These are phyloP conservation scores for Ictalurus punctatus DNA, from an alignment of 2,113 vertebrate genomes.

Conservation along the genomic window DNA sequence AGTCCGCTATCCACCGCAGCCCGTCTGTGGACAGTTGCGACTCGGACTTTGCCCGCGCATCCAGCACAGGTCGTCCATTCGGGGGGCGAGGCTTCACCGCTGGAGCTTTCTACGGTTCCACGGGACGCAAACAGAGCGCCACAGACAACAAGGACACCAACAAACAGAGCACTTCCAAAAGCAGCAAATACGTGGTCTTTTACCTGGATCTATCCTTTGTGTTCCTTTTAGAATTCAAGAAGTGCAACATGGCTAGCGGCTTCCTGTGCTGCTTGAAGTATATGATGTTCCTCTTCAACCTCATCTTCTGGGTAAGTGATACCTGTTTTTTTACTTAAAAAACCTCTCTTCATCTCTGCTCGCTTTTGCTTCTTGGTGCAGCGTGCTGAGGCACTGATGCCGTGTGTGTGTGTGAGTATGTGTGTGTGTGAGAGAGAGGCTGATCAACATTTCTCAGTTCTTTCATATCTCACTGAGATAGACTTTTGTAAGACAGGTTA, in stretches of 20 bases:
- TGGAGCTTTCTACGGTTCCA: conserved; percentile 94
- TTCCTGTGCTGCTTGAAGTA: conserved; percentile 99
- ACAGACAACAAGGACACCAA: conserved; percentile 73
- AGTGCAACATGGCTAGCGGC: conserved; percentile 99
- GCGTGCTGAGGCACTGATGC: not conserved
- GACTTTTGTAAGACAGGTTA: not conserved
- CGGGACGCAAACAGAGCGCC: conserved; percentile 68
- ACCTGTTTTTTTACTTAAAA: conserved; percentile 12
- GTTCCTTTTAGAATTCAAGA: conserved; percentile 99
- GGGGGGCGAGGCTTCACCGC: conserved; percentile 91
- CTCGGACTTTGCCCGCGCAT: conserved; percentile 89
- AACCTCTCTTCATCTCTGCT: not conserved
- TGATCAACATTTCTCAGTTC: not conserved
- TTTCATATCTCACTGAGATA: not conserved
- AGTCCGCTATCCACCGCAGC: conserved; percentile 97
- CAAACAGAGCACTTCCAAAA: conserved; percentile 86
- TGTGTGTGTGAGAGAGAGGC: not conserved
- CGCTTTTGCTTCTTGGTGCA: not conserved
- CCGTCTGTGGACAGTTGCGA: conserved; percentile 95
- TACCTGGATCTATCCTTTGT: conserved; percentile 99
- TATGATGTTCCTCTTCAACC: conserved; percentile 99
- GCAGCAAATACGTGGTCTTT: conserved; percentile 99
- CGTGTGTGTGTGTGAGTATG: not conserved
- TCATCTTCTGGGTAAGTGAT: conserved; percentile 98
- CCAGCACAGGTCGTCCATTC: conserved; percentile 88